phyloP scores from a whole-genome alignment of 2,113 vertebrate species.

The Takifugu bimaculatus region DNA sequence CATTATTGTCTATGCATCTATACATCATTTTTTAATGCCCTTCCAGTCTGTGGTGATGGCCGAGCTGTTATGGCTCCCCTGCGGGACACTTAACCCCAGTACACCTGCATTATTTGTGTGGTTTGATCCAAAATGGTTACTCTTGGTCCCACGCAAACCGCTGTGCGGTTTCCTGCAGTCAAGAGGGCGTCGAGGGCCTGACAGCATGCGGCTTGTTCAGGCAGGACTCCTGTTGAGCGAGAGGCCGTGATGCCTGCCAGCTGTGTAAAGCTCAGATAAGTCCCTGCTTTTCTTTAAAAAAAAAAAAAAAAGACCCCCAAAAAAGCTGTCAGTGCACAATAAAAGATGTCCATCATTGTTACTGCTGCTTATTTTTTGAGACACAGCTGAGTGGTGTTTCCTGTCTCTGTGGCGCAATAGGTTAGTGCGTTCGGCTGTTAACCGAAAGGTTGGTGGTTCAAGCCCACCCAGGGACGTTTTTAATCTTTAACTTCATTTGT shows the following conservation, averaged over 20 bases:
- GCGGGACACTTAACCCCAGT: conserved; percentile 21
- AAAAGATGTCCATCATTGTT: conserved; percentile 10
- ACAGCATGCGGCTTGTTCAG: conserved; percentile 50
- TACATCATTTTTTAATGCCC: conserved; percentile 7
- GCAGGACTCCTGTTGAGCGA: conserved; percentile 36
- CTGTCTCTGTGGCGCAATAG: conserved; percentile 60
- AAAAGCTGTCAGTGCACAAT: conserved; percentile 11
- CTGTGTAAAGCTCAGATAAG: conserved; percentile 55
- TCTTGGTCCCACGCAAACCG: not conserved
- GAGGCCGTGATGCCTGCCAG: conserved; percentile 43
- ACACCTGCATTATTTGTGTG: conserved; percentile 7
- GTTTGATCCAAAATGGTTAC: conserved; percentile 44
- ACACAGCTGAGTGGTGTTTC: too few species aligned
- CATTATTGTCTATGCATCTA: conserved; percentile 10
- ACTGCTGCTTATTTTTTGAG: conserved; percentile 13
- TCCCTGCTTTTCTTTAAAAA: conserved; percentile 19
- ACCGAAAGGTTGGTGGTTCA: conserved; percentile 65
- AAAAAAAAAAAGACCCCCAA: not conserved
- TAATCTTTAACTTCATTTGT: too few species aligned
- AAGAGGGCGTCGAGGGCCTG: conserved; percentile 24
- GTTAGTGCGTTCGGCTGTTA: conserved; percentile 62
- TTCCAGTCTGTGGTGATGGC: conserved; percentile 3
- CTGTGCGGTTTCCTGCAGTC: conserved; percentile 42
- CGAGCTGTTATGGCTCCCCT: conserved; percentile 11
- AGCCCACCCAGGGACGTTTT: conserved; percentile 53